Base-by-base conservation (phyloP, 2,888 invertebrate genomes). In the Chaetogeoica ovagalla region DNA sequence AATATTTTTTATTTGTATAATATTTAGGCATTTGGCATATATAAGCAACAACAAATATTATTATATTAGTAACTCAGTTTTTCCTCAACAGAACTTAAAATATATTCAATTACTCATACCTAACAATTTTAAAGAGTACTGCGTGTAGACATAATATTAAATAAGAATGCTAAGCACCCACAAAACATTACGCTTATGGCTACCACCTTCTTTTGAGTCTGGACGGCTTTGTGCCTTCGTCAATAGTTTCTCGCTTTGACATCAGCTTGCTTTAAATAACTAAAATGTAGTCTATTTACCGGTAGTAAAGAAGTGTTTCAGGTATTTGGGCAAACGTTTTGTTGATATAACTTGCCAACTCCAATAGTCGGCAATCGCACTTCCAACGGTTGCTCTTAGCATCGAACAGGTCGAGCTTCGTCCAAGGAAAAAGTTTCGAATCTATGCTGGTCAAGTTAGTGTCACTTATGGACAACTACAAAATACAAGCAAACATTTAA, bases 321-420 rank as follows among this genome's bases (percentile, higher is more conserved):
- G 79, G 79, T 4, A 57, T 43, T n/a, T 79, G 23, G 19, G 30
- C 19, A 30, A 79, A 79, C 30, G 79, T 63, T n/a, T 74, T 6
- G 21, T 73, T 73, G 21, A 82, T 66, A 17, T 81, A 82, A 55
- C 59, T 52, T 19, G 82, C 74, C 83, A 91, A 85, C 89, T 90
- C 90, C 84, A 90, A 89, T 84, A 90, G 85, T 59, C 88, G 86
- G 84, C 91, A 91, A 82, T 87, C 85, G 84, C 91, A 91, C 82
- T 87, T 86, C 88, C 91, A 90, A 1, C 90, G 91, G 85, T 91
- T 91, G 83, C 86, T 87, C 86, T 90, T 90, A 6, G 90, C 85
- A 85, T 91, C 87, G 0, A 89, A 87, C 0, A 87, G 88, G 1
- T 82, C 66, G 55, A 83, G 68, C 39, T 66, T 77, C 23, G 73